Percentiles rank a stretch among this genome's conserved stretches.
Evolutionary conservation across 2,113 vertebrate genomes (phyloP).

Genomic region (Plotosus lineatus): DNA sequence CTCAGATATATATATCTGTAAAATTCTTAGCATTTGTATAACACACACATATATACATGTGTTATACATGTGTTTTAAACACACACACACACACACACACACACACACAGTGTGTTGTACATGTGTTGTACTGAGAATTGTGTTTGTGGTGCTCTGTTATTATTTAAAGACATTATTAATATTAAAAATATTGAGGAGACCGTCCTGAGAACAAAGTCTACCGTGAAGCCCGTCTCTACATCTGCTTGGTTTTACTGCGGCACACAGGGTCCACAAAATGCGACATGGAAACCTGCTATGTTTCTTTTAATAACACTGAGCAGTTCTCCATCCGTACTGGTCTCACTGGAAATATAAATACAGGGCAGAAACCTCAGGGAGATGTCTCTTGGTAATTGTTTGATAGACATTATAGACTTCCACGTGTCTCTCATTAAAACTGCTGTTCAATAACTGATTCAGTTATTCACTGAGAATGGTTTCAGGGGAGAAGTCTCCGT

Average conservation of each 20-base stretch:
- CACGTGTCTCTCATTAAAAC: background rate
- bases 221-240: background rate
- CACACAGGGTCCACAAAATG: background rate
- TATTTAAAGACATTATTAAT: background rate
- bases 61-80: too few species aligned
- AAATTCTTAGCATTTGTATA: too few species aligned
- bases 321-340: background rate
- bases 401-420: background rate
- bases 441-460: background rate
- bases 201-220: background rate
- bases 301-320: background rate
- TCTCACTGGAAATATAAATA: background rate
- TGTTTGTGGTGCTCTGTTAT: background rate
- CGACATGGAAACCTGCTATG: background rate
- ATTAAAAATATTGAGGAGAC: background rate
- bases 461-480: background rate
- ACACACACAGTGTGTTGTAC: too few species aligned
- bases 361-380: background rate
- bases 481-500: background rate
- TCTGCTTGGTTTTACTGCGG: background rate
- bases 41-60: too few species aligned
- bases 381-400: background rate
- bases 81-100: constrained; percentile 4
- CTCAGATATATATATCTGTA: too few species aligned
- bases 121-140: background rate